Evolutionary conservation across 2,113 vertebrate genomes (phyloP), one percentile per base, ranked within the genome.

Genomic region (Carassius auratus): DNA sequence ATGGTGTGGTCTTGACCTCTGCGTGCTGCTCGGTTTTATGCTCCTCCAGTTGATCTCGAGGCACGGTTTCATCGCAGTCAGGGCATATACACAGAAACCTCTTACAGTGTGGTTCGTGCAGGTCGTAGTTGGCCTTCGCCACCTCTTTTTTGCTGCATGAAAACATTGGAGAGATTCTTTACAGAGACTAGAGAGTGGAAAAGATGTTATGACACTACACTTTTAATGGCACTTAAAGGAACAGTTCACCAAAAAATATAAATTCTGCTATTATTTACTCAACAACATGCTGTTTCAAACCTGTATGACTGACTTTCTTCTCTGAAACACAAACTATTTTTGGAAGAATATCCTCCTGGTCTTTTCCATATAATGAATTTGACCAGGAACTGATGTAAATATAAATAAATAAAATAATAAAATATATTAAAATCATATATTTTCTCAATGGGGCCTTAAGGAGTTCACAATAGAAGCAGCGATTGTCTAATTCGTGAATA

Each of bases 71-170:
- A 5, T 92, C 26, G 75, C 96, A 96, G 85, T 93, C 89, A 0
- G 93, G 92, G 68, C 97, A 96, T 64, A 93, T 0, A 69, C 87
- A 88, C 1, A 96, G 88, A 87, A 96, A 96, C 3, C 93, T 90
- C 26, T 87, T 52, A 87, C 96, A 97, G 90, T 96, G 94, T 0
- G 75, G 90, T 84, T 96, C 95, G 0, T 97, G 97, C 76, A 97
- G 90, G 36, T 86, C 50, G 33, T 96, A 93, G 85, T 96, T 95
- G 52, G 52, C 78, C 83, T 93, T 93, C 8, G 92, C 87, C 13
- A 97, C 92, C 0, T 92, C 90, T 88, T 86, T 95, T 87, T 94
- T 92, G 87, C 97, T 97, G 21, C 30, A 45, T 9, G 48, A 23
- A 3, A 36, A 85, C 13, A 36, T 69, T 4, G 13, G 9, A 59